Evolutionary conservation across 2,797 vertebrate genomes (phyloP), one percentile per base, ranked within the genome.

Genomic region (Fistularia tabacaria): DNA sequence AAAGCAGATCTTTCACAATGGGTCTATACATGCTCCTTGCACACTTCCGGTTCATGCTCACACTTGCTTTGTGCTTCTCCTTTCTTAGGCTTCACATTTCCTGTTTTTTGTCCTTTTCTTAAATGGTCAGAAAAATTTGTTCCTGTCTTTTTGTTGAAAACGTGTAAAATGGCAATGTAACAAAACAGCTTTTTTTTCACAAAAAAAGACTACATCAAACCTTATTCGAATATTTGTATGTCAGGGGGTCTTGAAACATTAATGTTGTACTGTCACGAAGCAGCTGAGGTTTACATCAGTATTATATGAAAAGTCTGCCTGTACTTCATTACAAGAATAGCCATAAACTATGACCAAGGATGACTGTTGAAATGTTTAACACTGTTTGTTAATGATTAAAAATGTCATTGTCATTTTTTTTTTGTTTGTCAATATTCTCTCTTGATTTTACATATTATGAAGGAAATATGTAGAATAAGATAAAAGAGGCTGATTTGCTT

Each of bases 1-100:
- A 77, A 84, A 74, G 71, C 38, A 64, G 57, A 62, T 85, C 74
- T 87, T 87, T 88, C 81, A 83, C 74, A 87, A 86, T 73, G 68
- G 57, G 67, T 58, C 69, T 59, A 72, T 72, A 69, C 74, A 74
- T 81, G 80, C 81, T 66, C 64, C 46, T 37, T 59, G 73, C 81
- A 69, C 45, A 0, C 80, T 87, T 89, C 87, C 87, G 84, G 74
- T 85, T 84, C 57, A 52, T 57, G 61, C 61, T 76, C 61, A 67
- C 66, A 15, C 76, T 77, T 46, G 49, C 76, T 76, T 62, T 46
- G 56, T 48, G 62, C 76, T 89, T 87, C 87, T 87, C 56, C 76
- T 85, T 89, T 25, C 5, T 88, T 82, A 83, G 75, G 75, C 46
- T 63, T 61, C 69, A 53, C 64, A 14, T 79, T 86, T 89, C 87